Evolutionary conservation across 2,113 vertebrate species (phyloP).

Genomic region (Drymodes brunneopygia): DNA sequence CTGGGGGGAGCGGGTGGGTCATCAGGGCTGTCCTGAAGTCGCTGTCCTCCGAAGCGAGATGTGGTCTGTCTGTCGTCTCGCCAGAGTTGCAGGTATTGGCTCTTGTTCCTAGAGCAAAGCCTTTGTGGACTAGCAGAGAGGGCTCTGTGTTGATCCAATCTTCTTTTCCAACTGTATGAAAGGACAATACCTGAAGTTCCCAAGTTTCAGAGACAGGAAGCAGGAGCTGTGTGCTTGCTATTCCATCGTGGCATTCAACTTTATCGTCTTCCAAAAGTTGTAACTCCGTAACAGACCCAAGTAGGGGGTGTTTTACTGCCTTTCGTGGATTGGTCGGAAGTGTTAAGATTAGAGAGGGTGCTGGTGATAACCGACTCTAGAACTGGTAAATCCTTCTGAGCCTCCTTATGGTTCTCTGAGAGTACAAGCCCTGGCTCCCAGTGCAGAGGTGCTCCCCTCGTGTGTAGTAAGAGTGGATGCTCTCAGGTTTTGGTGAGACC

Average conservation of each 20-base stretch:
- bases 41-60: not conserved
- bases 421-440: not conserved
- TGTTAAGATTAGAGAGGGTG: not conserved
- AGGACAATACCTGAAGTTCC: not conserved
- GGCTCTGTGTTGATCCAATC: not conserved
- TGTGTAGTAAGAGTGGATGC: not conserved
- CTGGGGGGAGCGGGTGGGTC: not conserved
- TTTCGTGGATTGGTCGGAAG: not conserved
- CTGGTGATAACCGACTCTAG: not conserved
- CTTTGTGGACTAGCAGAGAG: not conserved
- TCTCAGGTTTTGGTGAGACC: not conserved
- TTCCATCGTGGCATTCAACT: not conserved
- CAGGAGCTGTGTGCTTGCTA: not conserved
- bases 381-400: not conserved
- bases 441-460: not conserved
- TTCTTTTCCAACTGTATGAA: not conserved
- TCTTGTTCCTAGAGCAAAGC: not conserved
- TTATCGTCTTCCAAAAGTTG: not conserved
- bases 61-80: not conserved
- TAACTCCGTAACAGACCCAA: not conserved
- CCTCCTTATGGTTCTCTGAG: not conserved
- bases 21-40: not conserved
- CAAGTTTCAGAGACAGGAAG: not conserved
- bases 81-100: not conserved
- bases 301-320: not conserved